A percentile compares a stretch with the other conserved stretches of the same genome.
These are phyloP conservation scores for Ophion slaviceki DNA, from an alignment of 2,888 invertebrate genomes.

Conservation along the genomic window DNA sequence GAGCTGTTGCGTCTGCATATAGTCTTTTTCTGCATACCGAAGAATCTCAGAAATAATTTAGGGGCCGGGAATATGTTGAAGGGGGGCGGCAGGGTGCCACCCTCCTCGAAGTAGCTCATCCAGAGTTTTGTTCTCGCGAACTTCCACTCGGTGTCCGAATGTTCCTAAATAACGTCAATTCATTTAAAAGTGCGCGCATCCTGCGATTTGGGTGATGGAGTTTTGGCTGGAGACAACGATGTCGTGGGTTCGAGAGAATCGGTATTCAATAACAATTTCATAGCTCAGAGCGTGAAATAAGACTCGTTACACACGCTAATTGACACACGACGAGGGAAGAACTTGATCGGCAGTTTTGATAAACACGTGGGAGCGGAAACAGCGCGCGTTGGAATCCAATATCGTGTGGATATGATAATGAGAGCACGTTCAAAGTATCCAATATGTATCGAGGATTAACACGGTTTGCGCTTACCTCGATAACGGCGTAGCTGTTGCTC, in stretches of 20 bases:
- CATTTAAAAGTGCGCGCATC: not conserved
- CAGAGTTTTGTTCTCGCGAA: slow-evolving; percentile 97
- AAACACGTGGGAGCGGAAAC: not conserved
- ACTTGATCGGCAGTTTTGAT: not conserved
- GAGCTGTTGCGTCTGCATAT: slow-evolving; percentile 64
- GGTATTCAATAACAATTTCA: too few species aligned
- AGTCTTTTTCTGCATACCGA: slow-evolving; percentile 85
- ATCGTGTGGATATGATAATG: not conserved
- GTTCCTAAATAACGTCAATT: slow-evolving; percentile 86
- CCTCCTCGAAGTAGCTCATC: slow-evolving; percentile 98
- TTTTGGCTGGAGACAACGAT: not conserved
- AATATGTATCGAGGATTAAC: not conserved
- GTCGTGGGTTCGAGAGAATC: too few species aligned
- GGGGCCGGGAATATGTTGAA: slow-evolving; percentile 97
- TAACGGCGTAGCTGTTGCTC: slow-evolving; percentile 97
- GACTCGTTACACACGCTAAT: not conserved
- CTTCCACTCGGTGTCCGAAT: slow-evolving; percentile 98
- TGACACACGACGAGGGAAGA: not conserved
- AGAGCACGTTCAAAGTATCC: not conserved
- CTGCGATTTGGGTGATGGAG: not conserved
- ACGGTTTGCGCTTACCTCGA: slow-evolving; percentile 87
- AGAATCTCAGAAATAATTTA: slow-evolving; percentile 89
- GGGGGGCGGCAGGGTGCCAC: slow-evolving; percentile 95
- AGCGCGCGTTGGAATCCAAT: not conserved
- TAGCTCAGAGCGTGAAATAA: too few species aligned